Percentiles rank a stretch among this genome's conserved stretches.
phyloP scores from a whole-genome alignment of 2,888 invertebrate genomes.

The Melanostoma mellinum region DNA sequence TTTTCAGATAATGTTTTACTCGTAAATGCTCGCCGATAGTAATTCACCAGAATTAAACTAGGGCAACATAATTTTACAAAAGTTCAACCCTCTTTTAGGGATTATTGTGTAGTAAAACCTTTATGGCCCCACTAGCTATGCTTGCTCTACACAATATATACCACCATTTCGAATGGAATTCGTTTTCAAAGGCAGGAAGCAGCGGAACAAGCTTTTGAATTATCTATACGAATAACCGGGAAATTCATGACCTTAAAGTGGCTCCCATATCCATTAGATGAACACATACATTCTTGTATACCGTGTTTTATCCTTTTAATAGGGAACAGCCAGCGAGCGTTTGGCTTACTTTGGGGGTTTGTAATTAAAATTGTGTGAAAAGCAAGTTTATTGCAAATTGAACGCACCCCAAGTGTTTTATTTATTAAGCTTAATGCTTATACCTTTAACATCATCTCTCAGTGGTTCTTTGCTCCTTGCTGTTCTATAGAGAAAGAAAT shows the following conservation, averaged over 20 bases:
- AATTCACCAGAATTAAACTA: slow-evolving; percentile 57
- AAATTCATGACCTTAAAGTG: slow-evolving; percentile 56
- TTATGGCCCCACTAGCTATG: no score
- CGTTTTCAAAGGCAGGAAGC: slow-evolving; percentile 53
- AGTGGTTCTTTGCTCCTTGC: not conserved
- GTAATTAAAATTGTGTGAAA: slow-evolving; percentile 32
- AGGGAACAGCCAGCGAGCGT: not conserved
- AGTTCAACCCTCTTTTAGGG: not conserved
- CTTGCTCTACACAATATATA: slow-evolving; percentile 5
- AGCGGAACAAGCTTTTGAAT: slow-evolving; percentile 56
- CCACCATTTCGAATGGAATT: slow-evolving; percentile 44
- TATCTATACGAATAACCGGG: slow-evolving; percentile 49
- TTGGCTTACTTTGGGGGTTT: slow-evolving; percentile 16
- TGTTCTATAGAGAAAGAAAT: not conserved
- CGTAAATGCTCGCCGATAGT: slow-evolving; percentile 27
- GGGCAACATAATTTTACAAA: slow-evolving; percentile 53
- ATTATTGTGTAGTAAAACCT: not conserved
- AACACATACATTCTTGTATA: slow-evolving; percentile 44
- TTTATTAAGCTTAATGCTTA: no score
- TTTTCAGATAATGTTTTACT: slow-evolving; percentile 1
- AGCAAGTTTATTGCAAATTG: slow-evolving; percentile 5
- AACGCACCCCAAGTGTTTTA: not conserved
- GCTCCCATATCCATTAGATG: slow-evolving; percentile 54
- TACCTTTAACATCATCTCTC: no score
- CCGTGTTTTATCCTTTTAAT: not conserved